Conservation (phyloP, 1,140 invertebrate species). For the Myzus persicae region DNA sequence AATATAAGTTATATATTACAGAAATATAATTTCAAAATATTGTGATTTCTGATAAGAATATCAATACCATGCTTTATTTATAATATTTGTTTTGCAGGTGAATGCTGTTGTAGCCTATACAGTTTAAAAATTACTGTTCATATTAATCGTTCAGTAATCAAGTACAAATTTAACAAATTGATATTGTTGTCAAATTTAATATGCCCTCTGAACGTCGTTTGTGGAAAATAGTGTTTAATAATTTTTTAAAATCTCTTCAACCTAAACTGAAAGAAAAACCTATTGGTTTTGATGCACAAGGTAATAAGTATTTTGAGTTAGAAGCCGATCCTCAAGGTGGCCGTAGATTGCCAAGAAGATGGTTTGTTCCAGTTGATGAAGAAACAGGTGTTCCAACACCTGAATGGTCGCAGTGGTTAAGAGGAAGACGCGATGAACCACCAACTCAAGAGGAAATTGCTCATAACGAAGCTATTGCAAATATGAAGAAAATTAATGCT, state of each 20-base stretch:
- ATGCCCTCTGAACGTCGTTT: conserved; percentile 43
- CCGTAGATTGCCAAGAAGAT: conserved; percentile 72
- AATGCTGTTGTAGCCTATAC: neutral
- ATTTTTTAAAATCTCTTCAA: conserved; percentile 61
- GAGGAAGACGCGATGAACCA: conserved; percentile 72
- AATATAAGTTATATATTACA: too few species aligned
- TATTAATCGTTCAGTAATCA: neutral
- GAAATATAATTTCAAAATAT: too few species aligned
- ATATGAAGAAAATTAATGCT: conserved; percentile 79
- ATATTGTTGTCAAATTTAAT: neutral
- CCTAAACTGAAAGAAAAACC: conserved; percentile 43
- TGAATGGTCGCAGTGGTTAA: conserved; percentile 86
- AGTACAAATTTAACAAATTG: neutral
- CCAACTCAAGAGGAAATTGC: conserved; percentile 77
- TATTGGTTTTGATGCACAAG: conserved; percentile 71
- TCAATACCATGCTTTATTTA: too few species aligned
- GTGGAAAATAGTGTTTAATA: conserved; percentile 59
- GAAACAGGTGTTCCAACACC: conserved; percentile 69
- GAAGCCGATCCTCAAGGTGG: conserved; percentile 69
- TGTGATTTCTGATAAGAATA: too few species aligned
- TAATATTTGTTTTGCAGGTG: neutral
- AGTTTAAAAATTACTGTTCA: neutral
- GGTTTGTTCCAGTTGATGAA: conserved; percentile 75
- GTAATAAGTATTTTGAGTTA: conserved; percentile 84
- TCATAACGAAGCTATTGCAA: conserved; percentile 74